Evolutionary conservation across 2,797 vertebrate genomes (phyloP).

Genomic region (Coranthus polyacanthus): DNA sequence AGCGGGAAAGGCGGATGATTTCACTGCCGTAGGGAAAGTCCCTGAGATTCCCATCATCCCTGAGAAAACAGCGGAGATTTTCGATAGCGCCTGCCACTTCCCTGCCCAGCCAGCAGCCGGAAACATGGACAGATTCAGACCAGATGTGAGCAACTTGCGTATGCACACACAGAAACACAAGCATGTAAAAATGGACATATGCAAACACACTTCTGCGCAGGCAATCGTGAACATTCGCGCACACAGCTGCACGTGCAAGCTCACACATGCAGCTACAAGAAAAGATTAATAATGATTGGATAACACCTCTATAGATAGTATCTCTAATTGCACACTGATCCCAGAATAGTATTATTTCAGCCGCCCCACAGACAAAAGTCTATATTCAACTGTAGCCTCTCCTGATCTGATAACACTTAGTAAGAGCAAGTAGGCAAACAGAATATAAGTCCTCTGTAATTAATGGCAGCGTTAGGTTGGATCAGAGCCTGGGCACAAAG

Average conservation of each 20-base stretch:
- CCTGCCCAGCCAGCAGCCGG: slow-evolving; percentile 82
- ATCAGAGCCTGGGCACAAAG: slow-evolving; percentile 58
- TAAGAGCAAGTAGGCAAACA: slow-evolving; percentile 70
- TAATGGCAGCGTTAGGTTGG: slow-evolving; percentile 69
- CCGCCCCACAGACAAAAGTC: slow-evolving; percentile 65
- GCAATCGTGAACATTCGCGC: slow-evolving; percentile 38
- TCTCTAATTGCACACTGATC: slow-evolving; percentile 70
- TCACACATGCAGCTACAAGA: not conserved
- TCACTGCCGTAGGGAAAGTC: slow-evolving; percentile 85
- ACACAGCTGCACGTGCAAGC: slow-evolving; percentile 10
- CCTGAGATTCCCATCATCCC: slow-evolving; percentile 86
- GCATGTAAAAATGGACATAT: slow-evolving; percentile 36
- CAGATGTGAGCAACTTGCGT: slow-evolving; percentile 80
- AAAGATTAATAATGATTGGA: slow-evolving; percentile 58
- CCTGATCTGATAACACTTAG: slow-evolving; percentile 73
- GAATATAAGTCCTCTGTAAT: slow-evolving; percentile 70
- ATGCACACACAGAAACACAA: slow-evolving; percentile 32
- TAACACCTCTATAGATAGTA: slow-evolving; percentile 71
- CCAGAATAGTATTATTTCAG: slow-evolving; percentile 74
- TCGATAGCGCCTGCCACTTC: slow-evolving; percentile 86
- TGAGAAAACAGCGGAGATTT: slow-evolving; percentile 85
- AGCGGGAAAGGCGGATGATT: slow-evolving; percentile 85
- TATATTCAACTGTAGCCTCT: slow-evolving; percentile 55
- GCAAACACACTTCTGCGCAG: slow-evolving; percentile 51
- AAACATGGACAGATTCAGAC: slow-evolving; percentile 85